Base-by-base conservation (phyloP, 2,797 vertebrate species). In the Periparus ater region DNA sequence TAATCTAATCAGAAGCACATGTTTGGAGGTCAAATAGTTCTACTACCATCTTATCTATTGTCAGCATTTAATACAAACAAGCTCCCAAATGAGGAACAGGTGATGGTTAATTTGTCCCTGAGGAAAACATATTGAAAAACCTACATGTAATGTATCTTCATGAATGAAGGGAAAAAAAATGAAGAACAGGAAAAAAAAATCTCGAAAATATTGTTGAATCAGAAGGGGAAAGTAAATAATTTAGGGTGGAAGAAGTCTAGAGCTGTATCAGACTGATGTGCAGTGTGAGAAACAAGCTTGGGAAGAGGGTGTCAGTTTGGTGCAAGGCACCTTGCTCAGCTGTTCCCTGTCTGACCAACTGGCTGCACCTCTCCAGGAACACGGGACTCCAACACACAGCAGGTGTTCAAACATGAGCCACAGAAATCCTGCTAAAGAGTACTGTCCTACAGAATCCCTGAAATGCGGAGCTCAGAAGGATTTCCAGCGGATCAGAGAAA, bases 1-100 rank as follows among this genome's bases (percentile, higher is more conserved):
- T 88, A 94, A 96, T 48, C 63, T 93, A 72, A 89, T 65, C 89
- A 76, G 86, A 95, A 96, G 67, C 57, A 88, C 42, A 78, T 65
- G 74, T 82, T 92, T 93, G 55, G 72, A 94, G 79, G 75, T 81
- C 76, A 88, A 30, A 81, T 53, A 72, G 71, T 92, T 86, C 55
- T 50, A 26, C 12, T 68, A 74, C 44, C 51, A 74, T 77, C 17
- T 61, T 85, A 90, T 88, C 50, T 78, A 42, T 62, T 75, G n/a
- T 53, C 29, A 45, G 36, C 10, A 45, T 44, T 88, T 81, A 62
- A 58, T 55, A 20, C 42, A 71, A 88, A 71, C 18, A 53, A 87
- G 6, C 5, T 85, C 51, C 18, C 50, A 85, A 26, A 67, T 40
- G 77, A 74, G 44, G 48, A 23, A 60, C 20, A 66, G 22, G n/a